Base-by-base conservation (phyloP, 2,113 vertebrate species). In the Alligator sinensis region DNA sequence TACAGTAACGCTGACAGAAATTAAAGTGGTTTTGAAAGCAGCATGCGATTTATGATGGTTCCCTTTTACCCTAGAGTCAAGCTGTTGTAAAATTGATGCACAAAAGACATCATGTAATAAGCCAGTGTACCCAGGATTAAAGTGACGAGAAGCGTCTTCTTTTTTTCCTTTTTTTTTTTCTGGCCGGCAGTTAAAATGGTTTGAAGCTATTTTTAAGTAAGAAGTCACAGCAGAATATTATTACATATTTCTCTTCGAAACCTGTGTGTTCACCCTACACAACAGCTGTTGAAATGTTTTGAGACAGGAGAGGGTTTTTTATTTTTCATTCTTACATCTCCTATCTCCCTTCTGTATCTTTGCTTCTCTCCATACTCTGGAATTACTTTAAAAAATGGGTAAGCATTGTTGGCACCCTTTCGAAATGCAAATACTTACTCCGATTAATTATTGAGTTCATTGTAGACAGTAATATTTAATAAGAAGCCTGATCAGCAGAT, bases 11-110 rank as follows among this genome's bases (percentile, higher is more conserved):
- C 93, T 97, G 97, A 97, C 97, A 97, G 98, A 97, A 98, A 98
- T 98, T 98, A 98, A 98, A 98, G 98, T 97, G 98, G 96, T 97
- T 98, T 98, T 98, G 97, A 98, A 98, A 98, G 97, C 97, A 98
- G 97, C 88, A 61, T 97, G 97, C 96, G 90, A 97, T 98, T 98
- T 98, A 98, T 97, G 98, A 97, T 97, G 92, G 95, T 95, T 97
- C 95, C 94, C 94, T 89, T 97, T 97, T 98, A 98, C 97, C 96
- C 96, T 97, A 95, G 97, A 98, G 97, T 98, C 96, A 98, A 97
- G 96, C 97, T 97, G 95, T 97, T 98, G 97, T 97, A 97, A 98
- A 98, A 98, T 85, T 97, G 98, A 98, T 97, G 96, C 92, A 97
- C 97, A 97, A 96, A 97, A 98, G 97, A 93, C 95, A 97, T 96